Evolutionary conservation across 2,113 vertebrate genomes (phyloP), one percentile per base, ranked within the genome.

Genomic region (Catharus bicknelli): DNA sequence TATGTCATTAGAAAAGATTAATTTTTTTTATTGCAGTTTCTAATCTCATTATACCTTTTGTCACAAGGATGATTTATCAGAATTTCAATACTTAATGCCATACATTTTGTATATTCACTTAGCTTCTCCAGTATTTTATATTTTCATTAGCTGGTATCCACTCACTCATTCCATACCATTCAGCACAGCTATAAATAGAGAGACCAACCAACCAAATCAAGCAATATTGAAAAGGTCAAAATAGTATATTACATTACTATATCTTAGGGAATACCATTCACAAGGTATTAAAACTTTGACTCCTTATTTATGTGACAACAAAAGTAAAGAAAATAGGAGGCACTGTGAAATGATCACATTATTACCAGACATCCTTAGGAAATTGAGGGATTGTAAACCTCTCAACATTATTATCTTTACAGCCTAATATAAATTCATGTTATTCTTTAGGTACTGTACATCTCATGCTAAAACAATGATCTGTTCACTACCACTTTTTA

Each of bases 21-120:
- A 90, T 95, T 94, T 90, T 93, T 93, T 95, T 93, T 72, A 54
- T 92, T 95, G 90, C 68, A 87, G 80, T 95, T 97, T 96, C 94
- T 97, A 95, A 97, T 97, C 97, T 97, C 95, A 97, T 98, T 98
- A 96, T 90, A 95, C 66, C 58, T 97, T 97, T 97, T 97, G 95
- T 96, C 96, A 97, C 32, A 78, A 83, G 59, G 94, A 96, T 96
- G 93, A 97, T 96, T 97, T 97, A 97, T 97, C 96, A 84, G 86
- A 94, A 96, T 96, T 95, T 94, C 70, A 95, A 73, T 89, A 73
- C 68, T 74, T 92, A 84, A 75, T 92, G 86, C 73, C 94, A 69
- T 89, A 86, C 76, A 77, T 96, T 96, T 93, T 90, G 36, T 85
- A 87, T 86, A 66, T 86, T 97, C 86, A 90, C 66, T 96, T 94